phyloP scores from a whole-genome alignment of 2,888 invertebrate species.

The Drosophila setosimentum region DNA sequence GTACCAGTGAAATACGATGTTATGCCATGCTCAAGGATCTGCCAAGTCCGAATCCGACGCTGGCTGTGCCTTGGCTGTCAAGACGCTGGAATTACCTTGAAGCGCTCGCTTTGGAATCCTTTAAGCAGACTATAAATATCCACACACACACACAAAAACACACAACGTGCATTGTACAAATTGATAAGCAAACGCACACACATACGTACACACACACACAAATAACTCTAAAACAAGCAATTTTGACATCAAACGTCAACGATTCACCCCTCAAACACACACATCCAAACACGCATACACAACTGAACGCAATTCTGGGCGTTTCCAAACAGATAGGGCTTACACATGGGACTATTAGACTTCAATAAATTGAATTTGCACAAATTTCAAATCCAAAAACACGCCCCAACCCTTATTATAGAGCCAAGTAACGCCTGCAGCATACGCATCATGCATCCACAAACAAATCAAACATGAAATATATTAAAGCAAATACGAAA shows the following conservation, averaged over 20 bases:
- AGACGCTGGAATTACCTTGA: constrained; percentile 59
- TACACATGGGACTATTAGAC: constrained; percentile 75
- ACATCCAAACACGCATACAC: constrained; percentile 14
- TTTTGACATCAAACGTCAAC: constrained; percentile 79
- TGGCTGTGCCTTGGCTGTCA: constrained; percentile 37
- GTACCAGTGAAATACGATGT: constrained; percentile 53
- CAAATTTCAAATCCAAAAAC: constrained; percentile 73
- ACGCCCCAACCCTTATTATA: constrained; percentile 36
- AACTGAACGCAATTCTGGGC: constrained; percentile 62
- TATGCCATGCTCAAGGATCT: constrained; percentile 35
- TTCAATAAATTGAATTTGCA: constrained; percentile 81
- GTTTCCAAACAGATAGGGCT: constrained; percentile 47
- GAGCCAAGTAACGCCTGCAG: constrained; percentile 57
- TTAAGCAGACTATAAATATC: constrained; percentile 76
- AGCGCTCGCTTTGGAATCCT: constrained; percentile 65
- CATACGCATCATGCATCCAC: constrained; percentile 72
- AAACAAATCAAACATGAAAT: constrained; percentile 74
- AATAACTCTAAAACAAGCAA: constrained; percentile 64
- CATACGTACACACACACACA: constrained; percentile 15
- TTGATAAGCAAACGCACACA: constrained; percentile 53
- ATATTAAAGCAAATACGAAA: constrained; percentile 47
- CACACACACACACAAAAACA: constrained; percentile 14
- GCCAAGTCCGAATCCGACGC: constrained; percentile 50
- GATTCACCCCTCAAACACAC: constrained; percentile 41
- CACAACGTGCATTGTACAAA: constrained; percentile 45